These are phyloP conservation scores for Pilophorus perplexus DNA, from an alignment of 2,888 invertebrate genomes.

Conservation along the genomic window DNA sequence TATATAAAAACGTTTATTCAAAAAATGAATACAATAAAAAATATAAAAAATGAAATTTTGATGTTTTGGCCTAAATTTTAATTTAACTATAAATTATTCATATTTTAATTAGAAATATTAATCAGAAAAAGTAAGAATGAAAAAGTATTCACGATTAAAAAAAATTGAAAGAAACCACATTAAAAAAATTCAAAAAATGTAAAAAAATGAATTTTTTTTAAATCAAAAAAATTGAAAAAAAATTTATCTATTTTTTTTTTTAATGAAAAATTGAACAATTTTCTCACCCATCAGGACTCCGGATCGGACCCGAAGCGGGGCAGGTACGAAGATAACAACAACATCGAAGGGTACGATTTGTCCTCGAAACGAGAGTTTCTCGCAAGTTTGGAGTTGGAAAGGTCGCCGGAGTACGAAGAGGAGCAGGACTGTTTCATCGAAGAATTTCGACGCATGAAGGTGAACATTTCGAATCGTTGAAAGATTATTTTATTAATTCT, in stretches of 20 bases:
- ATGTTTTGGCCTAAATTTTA: no score
- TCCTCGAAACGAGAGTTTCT: conserved; percentile 44
- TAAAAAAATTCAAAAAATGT: no score
- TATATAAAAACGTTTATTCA: no score
- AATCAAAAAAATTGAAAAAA: no score
- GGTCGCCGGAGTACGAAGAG: conserved; percentile 60
- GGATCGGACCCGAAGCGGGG: conserved; percentile 28
- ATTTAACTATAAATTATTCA: no score
- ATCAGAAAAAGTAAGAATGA: no score
- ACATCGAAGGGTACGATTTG: conserved; percentile 64
- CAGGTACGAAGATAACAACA: conserved; percentile 42
- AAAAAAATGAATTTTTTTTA: no score
- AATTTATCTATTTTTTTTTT: background rate
- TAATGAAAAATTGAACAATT: background rate
- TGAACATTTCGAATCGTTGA: background rate
- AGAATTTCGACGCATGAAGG: conserved; percentile 83
- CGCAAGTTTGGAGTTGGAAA: conserved; percentile 42
- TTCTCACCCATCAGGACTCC: conserved; percentile 19
- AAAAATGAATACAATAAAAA: no score
- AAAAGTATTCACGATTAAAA: no score
- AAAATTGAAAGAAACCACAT: no score
- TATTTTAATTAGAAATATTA: no score
- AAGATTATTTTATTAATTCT: background rate
- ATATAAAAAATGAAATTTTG: no score
- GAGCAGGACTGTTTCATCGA: conserved; percentile 80